Evolutionary conservation across 2,888 invertebrate genomes (phyloP), one percentile per base, ranked within the genome.

Genomic region (Rhingia rostrata): DNA sequence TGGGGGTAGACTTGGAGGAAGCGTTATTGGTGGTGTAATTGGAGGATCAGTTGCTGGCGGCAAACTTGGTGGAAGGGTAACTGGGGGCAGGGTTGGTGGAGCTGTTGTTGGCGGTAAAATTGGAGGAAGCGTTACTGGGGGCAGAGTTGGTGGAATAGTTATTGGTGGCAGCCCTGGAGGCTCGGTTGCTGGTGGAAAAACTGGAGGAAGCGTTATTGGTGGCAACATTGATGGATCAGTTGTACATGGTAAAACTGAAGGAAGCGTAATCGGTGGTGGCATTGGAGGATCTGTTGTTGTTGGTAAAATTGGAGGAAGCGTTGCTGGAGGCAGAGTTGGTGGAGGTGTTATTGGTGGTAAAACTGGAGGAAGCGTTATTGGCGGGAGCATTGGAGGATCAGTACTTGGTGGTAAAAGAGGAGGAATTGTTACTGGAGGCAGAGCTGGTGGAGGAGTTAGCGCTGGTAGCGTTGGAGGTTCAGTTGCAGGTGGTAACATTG

Each of bases 11-110:
- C 53, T 12, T 30, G 37, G 12, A 0, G 66, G 32, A n/a, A 30
- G 12, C 6, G 35, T 22, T 9, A 14, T 12, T 4, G 14, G 10
- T 7, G 47, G 0, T 22, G 49, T 9, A 9, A 43, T 22, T 37
- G 37, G 3, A 4, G 56, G 22, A 5, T 41, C 35, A 5, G 69
- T 7, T 30, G 30, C 7, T 0, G 30, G 32, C 14, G 51, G 9
- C 10, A 35, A 14, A 4, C 45, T 10, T 10, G 54, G 43, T 2
- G 45, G 14, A 35, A 6, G 35, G 47, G 45, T 37, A 64, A 63
- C 56, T 41, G 56, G 43, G 33, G 41, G 32, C 9, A 14, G 60
- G 6, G 60, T 49, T 43, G 53, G 73, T 30, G 54, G 54, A 37
- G 47, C 49, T 5, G 43, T 54, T 30, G 69, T 30, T 39, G 51